Conservation (phyloP, 2,888 invertebrate genomes). For the Drosophila paramelanica region DNA sequence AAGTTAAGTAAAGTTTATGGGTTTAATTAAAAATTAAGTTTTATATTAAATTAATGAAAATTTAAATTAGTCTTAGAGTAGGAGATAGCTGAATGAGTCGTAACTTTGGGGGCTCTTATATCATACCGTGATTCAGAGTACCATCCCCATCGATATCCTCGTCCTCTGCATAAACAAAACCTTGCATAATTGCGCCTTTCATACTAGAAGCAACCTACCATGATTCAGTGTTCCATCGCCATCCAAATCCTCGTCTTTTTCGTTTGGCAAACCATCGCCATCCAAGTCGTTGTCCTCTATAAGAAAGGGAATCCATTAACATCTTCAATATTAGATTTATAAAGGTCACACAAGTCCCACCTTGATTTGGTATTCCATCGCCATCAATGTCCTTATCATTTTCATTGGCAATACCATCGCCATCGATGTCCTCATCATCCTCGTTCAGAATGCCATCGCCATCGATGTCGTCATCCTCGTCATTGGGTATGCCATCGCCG, state of each 20-base stretch:
- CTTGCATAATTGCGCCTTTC: constrained; percentile 13
- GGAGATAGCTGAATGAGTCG: constrained; percentile 15
- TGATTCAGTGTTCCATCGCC: constrained; percentile 82
- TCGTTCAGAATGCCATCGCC: constrained; percentile 81
- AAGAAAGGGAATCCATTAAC: neutral
- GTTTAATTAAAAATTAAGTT: neutral
- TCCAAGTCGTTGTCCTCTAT: constrained; percentile 71
- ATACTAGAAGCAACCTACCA: constrained; percentile 49
- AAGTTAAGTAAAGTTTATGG: neutral
- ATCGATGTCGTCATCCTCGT: constrained; percentile 73
- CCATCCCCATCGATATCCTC: constrained; percentile 79
- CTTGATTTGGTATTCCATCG: constrained; percentile 31
- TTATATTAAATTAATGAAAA: constrained; percentile 7
- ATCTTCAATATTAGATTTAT: no score
- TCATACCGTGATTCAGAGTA: constrained; percentile 74
- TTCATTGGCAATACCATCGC: constrained; percentile 72
- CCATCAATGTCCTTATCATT: constrained; percentile 29
- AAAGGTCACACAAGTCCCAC: constrained; percentile 38
- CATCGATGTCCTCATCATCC: constrained; percentile 84
- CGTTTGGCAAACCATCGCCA: constrained; percentile 73
- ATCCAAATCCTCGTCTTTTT: constrained; percentile 69
- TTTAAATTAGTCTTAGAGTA: neutral
- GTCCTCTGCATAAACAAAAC: constrained; percentile 52
- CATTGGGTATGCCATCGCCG: constrained; percentile 78
- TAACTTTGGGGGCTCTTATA: constrained; percentile 3